A percentile compares a stretch with the other conserved stretches of the same genome.
phyloP scores from a whole-genome alignment of 1,140 invertebrate genomes.

The Rhyacophila brunnea region DNA sequence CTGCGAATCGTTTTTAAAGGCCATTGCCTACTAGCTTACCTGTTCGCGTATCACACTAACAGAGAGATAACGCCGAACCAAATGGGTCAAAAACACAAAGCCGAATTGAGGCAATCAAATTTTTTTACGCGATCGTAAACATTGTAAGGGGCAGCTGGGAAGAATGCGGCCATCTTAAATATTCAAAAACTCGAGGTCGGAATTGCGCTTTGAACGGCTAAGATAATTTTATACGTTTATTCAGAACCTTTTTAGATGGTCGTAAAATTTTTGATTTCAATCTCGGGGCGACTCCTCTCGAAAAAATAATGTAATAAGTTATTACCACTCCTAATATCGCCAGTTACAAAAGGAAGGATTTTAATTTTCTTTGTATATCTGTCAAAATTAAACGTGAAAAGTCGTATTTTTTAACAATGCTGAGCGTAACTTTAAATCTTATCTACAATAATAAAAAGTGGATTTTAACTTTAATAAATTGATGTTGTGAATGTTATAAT shows the following conservation, averaged over 20 bases:
- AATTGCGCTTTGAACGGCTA: constrained; percentile 12
- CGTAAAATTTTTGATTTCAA: constrained; percentile 24
- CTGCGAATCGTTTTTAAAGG: neutral
- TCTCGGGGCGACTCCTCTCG: neutral
- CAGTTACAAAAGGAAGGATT: too few relatives aligned
- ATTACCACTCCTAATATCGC: too few relatives aligned
- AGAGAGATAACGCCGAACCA: constrained; percentile 21
- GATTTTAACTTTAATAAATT: too few relatives aligned
- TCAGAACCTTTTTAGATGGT: constrained; percentile 23
- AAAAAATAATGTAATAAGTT: too few relatives aligned
- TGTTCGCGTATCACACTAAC: constrained; percentile 17
- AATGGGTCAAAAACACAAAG: constrained; percentile 34
- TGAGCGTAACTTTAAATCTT: too few relatives aligned
- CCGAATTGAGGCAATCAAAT: constrained; percentile 30
- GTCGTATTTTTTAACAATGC: too few relatives aligned
- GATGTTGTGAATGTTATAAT: too few relatives aligned
- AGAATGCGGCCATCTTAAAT: constrained; percentile 15
- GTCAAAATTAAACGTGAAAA: too few relatives aligned
- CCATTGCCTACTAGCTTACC: constrained; percentile 3
- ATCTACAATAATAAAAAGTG: too few relatives aligned
- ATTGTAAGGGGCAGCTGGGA: constrained; percentile 13
- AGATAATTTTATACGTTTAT: constrained; percentile 26
- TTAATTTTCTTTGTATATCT: too few relatives aligned
- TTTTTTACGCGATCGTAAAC: constrained; percentile 29
- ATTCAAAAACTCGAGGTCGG: neutral